Evolutionary conservation across 2,113 vertebrate genomes (phyloP).

Genomic region (Laticauda laticaudata): DNA sequence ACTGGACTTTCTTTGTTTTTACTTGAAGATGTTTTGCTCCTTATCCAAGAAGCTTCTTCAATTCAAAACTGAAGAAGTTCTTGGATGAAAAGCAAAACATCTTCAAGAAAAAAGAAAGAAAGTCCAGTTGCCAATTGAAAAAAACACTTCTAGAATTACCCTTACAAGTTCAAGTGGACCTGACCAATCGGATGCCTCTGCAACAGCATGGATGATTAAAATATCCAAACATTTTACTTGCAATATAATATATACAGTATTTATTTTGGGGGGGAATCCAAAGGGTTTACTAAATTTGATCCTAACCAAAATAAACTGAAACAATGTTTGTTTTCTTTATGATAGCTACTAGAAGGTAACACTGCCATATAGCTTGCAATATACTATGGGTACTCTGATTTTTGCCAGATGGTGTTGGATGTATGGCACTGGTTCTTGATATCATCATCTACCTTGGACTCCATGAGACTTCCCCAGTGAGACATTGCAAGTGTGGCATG

Average conservation of each 20-base stretch:
- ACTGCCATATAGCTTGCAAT: not conserved
- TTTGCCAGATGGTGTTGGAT: not conserved
- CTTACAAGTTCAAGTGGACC: not conserved
- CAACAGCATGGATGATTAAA: not conserved
- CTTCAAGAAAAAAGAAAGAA: not conserved
- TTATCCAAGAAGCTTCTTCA: no score
- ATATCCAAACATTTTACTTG: not conserved
- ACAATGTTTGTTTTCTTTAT: not conserved
- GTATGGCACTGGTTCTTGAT: not conserved
- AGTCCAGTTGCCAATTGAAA: not conserved
- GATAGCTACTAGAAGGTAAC: not conserved
- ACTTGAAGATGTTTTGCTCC: no score
- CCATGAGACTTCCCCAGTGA: not conserved
- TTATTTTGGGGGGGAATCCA: not conserved
- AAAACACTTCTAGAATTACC: not conserved
- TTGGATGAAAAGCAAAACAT: not conserved
- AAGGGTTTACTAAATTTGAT: not conserved
- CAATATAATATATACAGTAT: not conserved
- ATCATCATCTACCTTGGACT: not conserved
- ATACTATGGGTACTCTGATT: not conserved
- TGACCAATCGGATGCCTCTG: not conserved
- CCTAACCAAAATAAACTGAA: not conserved
- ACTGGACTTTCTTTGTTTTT: no score
- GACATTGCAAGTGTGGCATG: not conserved
- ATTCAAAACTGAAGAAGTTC: no score